Base-by-base conservation (phyloP, 1,140 invertebrate genomes). In the Danaus plexippus region DNA sequence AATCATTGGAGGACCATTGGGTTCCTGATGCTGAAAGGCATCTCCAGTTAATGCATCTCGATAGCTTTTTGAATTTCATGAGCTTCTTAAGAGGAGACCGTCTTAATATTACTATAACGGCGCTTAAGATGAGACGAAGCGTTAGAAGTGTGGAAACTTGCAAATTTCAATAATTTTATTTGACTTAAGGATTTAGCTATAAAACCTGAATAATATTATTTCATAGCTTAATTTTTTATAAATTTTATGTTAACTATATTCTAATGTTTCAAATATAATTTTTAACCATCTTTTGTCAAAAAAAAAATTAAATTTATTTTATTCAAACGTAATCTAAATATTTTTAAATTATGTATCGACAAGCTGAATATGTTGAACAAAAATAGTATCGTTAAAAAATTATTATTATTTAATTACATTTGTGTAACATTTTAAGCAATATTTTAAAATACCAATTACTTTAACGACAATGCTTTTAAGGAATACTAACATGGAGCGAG, bases 61-160 rank as follows among this genome's bases (percentile, higher is more conserved):
- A 74, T 64, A 56, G 61, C 64, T 64, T 67, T 67, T 71, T 64
- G 69, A 71, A 69, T 69, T 74, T 74, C 71, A 74, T 74, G 71
- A 74, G 60, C 46, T 60, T 42, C 54, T 60, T 49, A 12, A 57
- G 40, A 60, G 53, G 45, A 63, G 55, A 58, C 52, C 61, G 52
- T 65, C 56, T 68, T 64, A 66, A 67, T 69, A 67, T 64, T 67
- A 56, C 59, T 61, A 47, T 48, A 56, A 55, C 11, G 51, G 57
- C 47, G 49, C 54, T 54, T 62, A 55, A 58, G 55, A 46, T 52
- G 52, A 59, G 52, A 62, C 54, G 57, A 9, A 43, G 42, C 43
- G 7, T n/a, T 43, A 22, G 22, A 15, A 9, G 42, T 52, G 10
- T 15, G 43, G 41, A 9, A 7, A 52, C 9, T 52, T 11, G 43